Base-by-base conservation (phyloP, 2,797 vertebrate genomes). In the Ptychadena robeensis region DNA sequence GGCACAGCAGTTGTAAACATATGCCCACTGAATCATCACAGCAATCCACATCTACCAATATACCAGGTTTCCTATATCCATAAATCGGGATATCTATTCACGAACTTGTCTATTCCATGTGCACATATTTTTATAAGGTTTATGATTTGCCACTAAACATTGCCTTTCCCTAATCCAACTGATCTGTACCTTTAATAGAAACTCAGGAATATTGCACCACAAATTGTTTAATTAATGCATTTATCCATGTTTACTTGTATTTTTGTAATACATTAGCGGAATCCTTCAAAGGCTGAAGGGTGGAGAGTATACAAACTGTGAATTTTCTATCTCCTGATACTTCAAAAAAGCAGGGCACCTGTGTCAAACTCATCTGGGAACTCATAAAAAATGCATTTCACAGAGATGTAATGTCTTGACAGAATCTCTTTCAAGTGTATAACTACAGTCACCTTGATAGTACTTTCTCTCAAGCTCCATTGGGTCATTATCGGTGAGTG, bases 361-460 rank as follows among this genome's bases (percentile, higher is more conserved):
- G 71, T 80, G 82, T 84, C 82, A 84, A 84, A 74, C 82, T 84
- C 77, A 84, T 84, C 82, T 84, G 76, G 79, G 76, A 79, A 63
- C 76, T 84, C 82, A 75, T 80, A 84, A 84, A 80, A 80, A 84
- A 84, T 84, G 82, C 65, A 80, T 84, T 68, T 69, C 70, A 79
- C 69, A 73, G 27, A 84, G 65, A 80, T 80, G 82, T 80, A 84
- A 84, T 80, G 82, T 80, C 71, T 80, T 80, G 82, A 70, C 71
- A 75, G 70, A 84, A 80, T 80, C 44, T 75, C 82, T 84, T 84
- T 84, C 82, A 75, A 74, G 64, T 84, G 71, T 84, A 64, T 80
- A 84, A 84, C 70, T 84, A 80, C 77, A 80, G 82, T 80, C 77
- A 84, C 82, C 82, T 84, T 84, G 71, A 84, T 83, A 76, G 82